A percentile compares a stretch with the other conserved stretches of the same genome.
These are phyloP conservation scores for Pseudoips prasinana DNA, from an alignment of 2,888 invertebrate genomes.

Conservation along the genomic window DNA sequence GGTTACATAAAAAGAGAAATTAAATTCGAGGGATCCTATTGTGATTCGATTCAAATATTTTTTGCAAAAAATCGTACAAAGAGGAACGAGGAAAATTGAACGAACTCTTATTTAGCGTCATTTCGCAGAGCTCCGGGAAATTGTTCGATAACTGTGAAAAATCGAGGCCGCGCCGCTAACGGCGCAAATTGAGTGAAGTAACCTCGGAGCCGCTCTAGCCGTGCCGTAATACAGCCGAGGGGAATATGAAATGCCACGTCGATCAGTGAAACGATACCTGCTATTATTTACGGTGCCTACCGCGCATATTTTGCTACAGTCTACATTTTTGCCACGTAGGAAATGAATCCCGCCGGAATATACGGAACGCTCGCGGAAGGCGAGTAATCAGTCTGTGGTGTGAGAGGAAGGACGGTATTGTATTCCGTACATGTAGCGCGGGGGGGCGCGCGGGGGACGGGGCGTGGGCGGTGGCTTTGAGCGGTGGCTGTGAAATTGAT, in stretches of 20 bases:
- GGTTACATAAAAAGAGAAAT: constrained; percentile 1
- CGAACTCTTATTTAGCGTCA: constrained; percentile 61
- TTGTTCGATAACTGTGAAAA: constrained; percentile 76
- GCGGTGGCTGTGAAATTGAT: constrained; percentile 63
- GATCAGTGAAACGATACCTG: constrained; percentile 35
- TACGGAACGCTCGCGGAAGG: constrained; percentile 4
- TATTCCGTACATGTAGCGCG: constrained; percentile 24
- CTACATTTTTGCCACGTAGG: constrained; percentile 4
- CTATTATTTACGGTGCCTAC: constrained; percentile 26
- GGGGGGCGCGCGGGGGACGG: constrained; percentile 12
- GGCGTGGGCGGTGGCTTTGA: constrained; percentile 42
- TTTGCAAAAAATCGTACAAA: constrained; percentile 14
- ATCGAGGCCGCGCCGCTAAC: constrained; percentile 63
- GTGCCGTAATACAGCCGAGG: constrained; percentile 26
- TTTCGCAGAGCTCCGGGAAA: constrained; percentile 41
- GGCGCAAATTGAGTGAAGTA: constrained; percentile 72
- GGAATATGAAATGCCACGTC: constrained; percentile 29
- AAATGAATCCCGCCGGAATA: constrained; percentile 5
- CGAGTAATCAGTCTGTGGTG: constrained; percentile 31
- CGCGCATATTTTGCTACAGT: constrained; percentile 29
- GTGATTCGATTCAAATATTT: constrained; percentile 6
- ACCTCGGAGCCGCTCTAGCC: constrained; percentile 29
- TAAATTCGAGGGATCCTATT: constrained; percentile 1
- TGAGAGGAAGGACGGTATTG: constrained; percentile 13
- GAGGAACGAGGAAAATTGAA: constrained; percentile 40